Base-by-base conservation (phyloP, 1,140 invertebrate species). In the Cydia pomonella region DNA sequence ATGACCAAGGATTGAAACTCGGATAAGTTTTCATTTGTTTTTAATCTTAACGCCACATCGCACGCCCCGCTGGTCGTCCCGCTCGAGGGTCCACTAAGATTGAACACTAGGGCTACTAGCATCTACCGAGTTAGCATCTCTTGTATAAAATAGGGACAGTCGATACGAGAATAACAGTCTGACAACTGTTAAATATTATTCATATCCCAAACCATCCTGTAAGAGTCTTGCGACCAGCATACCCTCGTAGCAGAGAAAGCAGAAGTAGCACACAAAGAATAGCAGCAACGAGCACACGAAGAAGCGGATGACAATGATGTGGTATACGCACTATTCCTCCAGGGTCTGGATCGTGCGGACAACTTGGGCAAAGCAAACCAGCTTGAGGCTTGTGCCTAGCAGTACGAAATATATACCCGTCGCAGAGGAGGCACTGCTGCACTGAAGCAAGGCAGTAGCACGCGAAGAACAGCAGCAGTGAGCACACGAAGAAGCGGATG, bases 361-460 rank as follows among this genome's bases (percentile, higher is more conserved):
- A 3, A 91, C 84, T 87, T 91, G 64, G 64, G 41, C 29, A 74
- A 72, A 23, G 16, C 53, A 59, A 47, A 16, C 12, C 44, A 47
- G 44, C 9, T 38, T 33, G 44, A 47, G 44, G 16, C 44, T 12
- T 3, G 16, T 16, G 13, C 12, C 16, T 2, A 47, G 44, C 13
- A 47, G 44, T 16, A 13, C 0, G 44, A 16, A 0, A n/a, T 47
- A n/a, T 5, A 53, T 18, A 91, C 89, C 81, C 74, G 75, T 83
- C 87, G 62, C 89, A 91, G 87, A 91, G 87, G 50, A 89, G 86
- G 9, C 81, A 82, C 9, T 91, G 87, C 75, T 91, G 88, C 71
- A 88, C 18, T 12, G 88, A 77, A 1, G 87, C 85, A 23, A 91
- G 77, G 16, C 89, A 75, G 73, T 88, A 91, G 72, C 87, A 89